A percentile compares a stretch with the other conserved stretches of the same genome.
These are phyloP conservation scores for Microcebus jonahi DNA, from an alignment of 2,113 vertebrate species.

Conservation along the genomic window DNA sequence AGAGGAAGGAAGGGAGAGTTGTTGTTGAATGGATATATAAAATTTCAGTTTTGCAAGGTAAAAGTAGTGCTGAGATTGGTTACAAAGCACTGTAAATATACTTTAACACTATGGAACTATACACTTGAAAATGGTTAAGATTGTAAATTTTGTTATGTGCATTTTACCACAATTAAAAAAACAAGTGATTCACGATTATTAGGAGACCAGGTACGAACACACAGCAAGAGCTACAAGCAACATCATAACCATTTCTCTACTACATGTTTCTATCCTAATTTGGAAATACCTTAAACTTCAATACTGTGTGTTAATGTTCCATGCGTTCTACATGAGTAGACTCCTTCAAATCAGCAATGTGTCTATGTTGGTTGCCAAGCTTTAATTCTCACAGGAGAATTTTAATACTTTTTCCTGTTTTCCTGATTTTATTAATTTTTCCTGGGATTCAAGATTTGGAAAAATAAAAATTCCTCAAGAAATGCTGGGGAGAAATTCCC, in stretches of 20 bases:
- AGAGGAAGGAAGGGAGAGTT: neutral
- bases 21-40: neutral
- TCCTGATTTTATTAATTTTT: neutral
- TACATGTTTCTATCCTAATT: neutral
- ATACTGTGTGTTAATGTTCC: neutral
- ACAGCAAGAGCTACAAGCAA: neutral
- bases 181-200: neutral
- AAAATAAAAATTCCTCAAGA: neutral
- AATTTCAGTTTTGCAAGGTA: neutral
- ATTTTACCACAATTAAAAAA: neutral
- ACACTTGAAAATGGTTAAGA: neutral
- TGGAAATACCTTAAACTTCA: neutral
- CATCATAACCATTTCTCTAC: neutral
- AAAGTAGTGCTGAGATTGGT: neutral
- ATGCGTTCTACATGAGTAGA: neutral
- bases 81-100: neutral
- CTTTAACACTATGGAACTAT: neutral
- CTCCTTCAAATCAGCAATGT: neutral
- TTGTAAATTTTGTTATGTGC: neutral
- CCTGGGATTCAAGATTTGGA: neutral
- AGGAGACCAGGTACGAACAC: neutral
- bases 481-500: neutral
- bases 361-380: neutral
- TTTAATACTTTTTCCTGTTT: neutral
- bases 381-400: neutral